Evolutionary conservation across 2,113 vertebrate species (phyloP).

Genomic region (Lagopus leucura): DNA sequence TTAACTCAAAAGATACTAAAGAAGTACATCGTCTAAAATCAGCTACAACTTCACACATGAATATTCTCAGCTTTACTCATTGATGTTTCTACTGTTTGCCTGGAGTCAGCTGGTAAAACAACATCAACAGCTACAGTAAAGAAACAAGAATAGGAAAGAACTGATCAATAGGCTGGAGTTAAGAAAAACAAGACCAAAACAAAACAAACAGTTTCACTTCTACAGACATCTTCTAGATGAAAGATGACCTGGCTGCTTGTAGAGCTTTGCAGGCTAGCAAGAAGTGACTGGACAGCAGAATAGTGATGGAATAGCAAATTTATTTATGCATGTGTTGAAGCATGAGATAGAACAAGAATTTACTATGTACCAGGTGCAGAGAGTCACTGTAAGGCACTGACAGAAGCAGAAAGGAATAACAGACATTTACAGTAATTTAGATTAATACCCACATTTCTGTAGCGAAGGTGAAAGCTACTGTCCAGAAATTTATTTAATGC

Average conservation of each 20-base stretch:
- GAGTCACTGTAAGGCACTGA: not conserved
- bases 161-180: not conserved
- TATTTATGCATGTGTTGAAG: not conserved
- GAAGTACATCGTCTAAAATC: not conserved
- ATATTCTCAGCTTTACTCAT: not conserved
- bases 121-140: not conserved
- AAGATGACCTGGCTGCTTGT: not conserved
- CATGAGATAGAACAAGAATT: not conserved
- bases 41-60: not conserved
- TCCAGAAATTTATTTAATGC: constrained; percentile 20
- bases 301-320: not conserved
- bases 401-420: constrained; percentile 23
- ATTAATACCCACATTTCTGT: constrained; percentile 34
- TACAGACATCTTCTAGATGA: not conserved
- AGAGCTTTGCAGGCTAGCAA: not conserved
- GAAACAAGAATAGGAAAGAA: not conserved
- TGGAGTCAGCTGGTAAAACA: not conserved
- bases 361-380: not conserved
- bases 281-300: not conserved
- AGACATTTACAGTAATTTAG: constrained; percentile 6
- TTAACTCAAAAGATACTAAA: not conserved
- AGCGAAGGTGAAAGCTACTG: not conserved
- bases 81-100: not conserved
- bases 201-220: not conserved
- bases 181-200: not conserved